Conservation (phyloP, 1,140 invertebrate species). For the Aphaenogaster ashmeadi region DNA sequence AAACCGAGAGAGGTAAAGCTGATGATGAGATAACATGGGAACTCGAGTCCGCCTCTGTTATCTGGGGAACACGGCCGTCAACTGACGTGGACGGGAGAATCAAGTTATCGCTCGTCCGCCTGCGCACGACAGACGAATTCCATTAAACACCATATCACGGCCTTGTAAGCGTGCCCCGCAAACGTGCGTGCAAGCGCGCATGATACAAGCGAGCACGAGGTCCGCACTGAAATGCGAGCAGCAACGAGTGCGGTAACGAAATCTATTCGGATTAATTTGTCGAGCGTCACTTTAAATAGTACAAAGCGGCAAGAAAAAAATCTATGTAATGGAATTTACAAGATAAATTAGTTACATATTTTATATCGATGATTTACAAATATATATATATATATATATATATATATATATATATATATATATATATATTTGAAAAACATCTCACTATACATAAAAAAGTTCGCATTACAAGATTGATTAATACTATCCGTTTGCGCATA, state of each 20-base stretch:
- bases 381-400: background rate
- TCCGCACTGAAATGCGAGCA: conserved; percentile 16
- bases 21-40: conserved; percentile 41
- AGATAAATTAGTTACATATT: background rate
- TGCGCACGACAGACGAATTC: conserved; percentile 42
- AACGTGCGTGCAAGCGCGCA: conserved; percentile 2
- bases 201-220: background rate
- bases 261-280: conserved; percentile 36
- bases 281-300: background rate
- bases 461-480: background rate
- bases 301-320: background rate
- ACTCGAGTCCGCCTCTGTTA: conserved; percentile 46
- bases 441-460: background rate
- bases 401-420: no score
- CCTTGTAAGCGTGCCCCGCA: conserved; percentile 23
- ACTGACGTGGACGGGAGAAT: conserved; percentile 44
- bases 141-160: conserved; percentile 45
- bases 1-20: background rate
- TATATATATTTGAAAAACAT: background rate
- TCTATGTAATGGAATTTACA: background rate
- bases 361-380: background rate
- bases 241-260: conserved; percentile 12
- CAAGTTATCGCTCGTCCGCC: conserved; percentile 48
- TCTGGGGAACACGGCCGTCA: conserved; percentile 41
- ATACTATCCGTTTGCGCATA: background rate